Evolutionary conservation across 1,140 invertebrate genomes (phyloP).

Genomic region (Drosophila repletoides): DNA sequence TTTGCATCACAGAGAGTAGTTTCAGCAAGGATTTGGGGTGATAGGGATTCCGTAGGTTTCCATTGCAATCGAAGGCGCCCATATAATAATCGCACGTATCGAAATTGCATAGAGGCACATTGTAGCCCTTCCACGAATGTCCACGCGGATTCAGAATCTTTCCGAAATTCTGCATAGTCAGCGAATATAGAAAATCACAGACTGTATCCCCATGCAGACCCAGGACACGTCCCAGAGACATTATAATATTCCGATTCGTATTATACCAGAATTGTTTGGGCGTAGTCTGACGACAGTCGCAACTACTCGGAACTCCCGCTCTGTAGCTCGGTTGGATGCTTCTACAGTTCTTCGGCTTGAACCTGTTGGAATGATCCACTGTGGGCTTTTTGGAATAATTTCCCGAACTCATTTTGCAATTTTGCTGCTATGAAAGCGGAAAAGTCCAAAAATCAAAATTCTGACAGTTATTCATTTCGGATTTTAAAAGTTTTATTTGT

Average conservation of each 20-base stretch:
- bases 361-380: not conserved
- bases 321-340: no score
- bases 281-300: not conserved
- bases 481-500: no score
- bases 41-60: constrained; percentile 32
- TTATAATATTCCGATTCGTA: constrained; percentile 12
- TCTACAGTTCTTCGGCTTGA: no score
- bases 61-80: constrained; percentile 32
- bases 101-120: constrained; percentile 9
- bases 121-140: not conserved
- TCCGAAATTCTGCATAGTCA: constrained; percentile 47
- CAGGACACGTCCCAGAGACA: not conserved
- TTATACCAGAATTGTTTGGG: constrained; percentile 19
- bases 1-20: constrained; percentile 17
- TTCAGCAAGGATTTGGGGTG: constrained; percentile 1
- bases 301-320: no score
- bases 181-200: constrained; percentile 33
- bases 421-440: no score
- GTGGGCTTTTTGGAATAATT: no score
- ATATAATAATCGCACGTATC: constrained; percentile 19
- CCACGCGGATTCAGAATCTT: constrained; percentile 8
- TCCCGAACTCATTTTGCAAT: constrained; percentile 9
- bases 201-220: not conserved
- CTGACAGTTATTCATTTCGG: no score
- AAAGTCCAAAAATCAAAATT: constrained; percentile 5